Percentiles rank a stretch among this genome's conserved stretches.
Evolutionary conservation across 53 echinoderm and acorn worm species (phyloP).

Genomic region (Echinometra lucunter): DNA sequence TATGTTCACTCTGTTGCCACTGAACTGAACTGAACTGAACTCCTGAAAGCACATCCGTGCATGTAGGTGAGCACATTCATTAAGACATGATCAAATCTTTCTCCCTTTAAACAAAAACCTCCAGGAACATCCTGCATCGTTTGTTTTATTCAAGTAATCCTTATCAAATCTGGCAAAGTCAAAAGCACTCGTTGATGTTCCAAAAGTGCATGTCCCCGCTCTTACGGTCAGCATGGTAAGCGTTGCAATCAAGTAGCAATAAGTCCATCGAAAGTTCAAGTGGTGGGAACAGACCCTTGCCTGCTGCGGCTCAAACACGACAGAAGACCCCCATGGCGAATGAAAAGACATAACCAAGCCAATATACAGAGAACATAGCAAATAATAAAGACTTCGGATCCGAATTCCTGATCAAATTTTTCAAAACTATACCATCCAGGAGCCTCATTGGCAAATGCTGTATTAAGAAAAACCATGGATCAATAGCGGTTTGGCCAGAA

Average conservation of each 20-base stretch:
- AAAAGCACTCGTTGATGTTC: no score
- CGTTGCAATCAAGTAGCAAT: neutral
- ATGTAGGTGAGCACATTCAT: neutral
- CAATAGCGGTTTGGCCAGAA: neutral
- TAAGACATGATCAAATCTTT: neutral
- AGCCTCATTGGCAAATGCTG: neutral
- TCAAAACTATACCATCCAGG: neutral
- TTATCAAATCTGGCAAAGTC: no score
- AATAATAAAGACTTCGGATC: neutral
- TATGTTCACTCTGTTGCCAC: no score
- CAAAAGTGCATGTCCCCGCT: neutral
- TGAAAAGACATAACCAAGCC: neutral
- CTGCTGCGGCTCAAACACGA: neutral
- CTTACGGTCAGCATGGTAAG: neutral
- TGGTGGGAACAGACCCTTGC: neutral
- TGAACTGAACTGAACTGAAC: no score
- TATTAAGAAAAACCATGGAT: neutral
- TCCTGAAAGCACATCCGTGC: no score
- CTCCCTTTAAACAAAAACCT: neutral
- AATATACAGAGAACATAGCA: conserved; percentile 1
- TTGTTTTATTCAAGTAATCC: neutral
- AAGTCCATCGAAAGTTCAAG: neutral
- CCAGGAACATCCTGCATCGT: no score
- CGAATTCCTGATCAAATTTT: neutral
- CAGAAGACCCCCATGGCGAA: neutral